Base-by-base conservation (phyloP, 2,797 vertebrate species). In the Antrozous pallidus region DNA sequence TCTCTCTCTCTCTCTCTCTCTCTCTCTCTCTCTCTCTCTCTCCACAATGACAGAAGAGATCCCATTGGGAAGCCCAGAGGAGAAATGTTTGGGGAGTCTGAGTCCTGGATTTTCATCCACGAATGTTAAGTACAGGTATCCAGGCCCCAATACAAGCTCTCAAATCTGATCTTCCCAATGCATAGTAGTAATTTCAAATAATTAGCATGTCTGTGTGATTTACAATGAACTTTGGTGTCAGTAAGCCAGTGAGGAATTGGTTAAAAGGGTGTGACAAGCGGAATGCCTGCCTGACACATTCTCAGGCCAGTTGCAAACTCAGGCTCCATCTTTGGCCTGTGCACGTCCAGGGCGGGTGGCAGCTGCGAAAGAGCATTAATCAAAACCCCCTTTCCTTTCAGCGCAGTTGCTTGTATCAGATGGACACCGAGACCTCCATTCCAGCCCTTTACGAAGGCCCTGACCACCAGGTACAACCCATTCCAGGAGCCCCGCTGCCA, bases 391-490 rank as follows among this genome's bases (percentile, higher is more conserved):
- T 20, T n/a, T 85, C 11, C 42, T 56, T 80, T 96, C 54, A 81
- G 2, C 40, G 26, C 20, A 85, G 51, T 8, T 93, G 56, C 70
- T 58, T 95, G 31, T 95, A 96, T 88, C 71, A 95, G 75, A 78
- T 80, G 47, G 86, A 88, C 69, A 91, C 22, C 36, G 49, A 87
- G 31, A 74, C 74, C 78, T 93, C 74, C 56, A 18, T 71, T 82
- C 22, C 73, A 54, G 88, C 78, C 26, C 85, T 94, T 97, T 93
- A 78, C n/a, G 94, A 87, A 88, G 86, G 77, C 93, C 91, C 61
- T 91, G 85, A 88, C 86, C 77, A 91, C 16, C 70, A 86, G 89
- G 91, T 95, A 94, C 96, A 90, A 96, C 45, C 47, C 24, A 96
- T 94, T 95, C 65, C 67, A 20, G 56, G 74, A 93, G 78, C 61